Conservation (phyloP, 37 sponge, comb jelly and placozoan species). For the Eunapius fragilis region DNA sequence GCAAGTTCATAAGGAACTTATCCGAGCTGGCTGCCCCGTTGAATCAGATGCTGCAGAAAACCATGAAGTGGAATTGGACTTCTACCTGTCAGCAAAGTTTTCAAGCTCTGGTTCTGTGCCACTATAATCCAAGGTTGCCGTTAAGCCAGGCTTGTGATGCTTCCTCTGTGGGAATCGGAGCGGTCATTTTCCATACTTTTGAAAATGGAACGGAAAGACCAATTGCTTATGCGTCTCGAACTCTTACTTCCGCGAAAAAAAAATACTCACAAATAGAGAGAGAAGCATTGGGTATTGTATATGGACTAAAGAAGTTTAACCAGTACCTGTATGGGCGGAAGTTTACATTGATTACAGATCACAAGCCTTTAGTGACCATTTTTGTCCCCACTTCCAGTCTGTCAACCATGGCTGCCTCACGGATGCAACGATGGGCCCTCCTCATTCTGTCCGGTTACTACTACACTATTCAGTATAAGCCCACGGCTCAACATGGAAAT, state of each 20-base stretch:
- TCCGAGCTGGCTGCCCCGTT: conserved; percentile 10
- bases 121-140: conserved; percentile 31
- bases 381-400: conserved; percentile 38
- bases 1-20: conserved; percentile 9
- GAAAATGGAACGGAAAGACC: conserved; percentile 48
- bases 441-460: conserved; percentile 32
- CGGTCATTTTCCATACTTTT: conserved; percentile 47
- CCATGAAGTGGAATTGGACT: conserved; percentile 3
- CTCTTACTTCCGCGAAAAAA: conserved; percentile 23
- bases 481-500: conserved; percentile 43
- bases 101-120: conserved; percentile 13
- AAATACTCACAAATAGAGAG: conserved; percentile 69
- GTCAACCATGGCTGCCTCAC: conserved; percentile 35
- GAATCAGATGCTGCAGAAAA: conserved; percentile 1
- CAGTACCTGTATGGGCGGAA: conserved; percentile 66
- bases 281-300: conserved; percentile 45
- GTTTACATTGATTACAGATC: conserved; percentile 56
- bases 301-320: conserved; percentile 59
- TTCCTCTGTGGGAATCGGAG: conserved; percentile 45
- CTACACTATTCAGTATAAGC: conserved; percentile 45
- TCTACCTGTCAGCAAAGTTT: not conserved
- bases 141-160: conserved; percentile 37
- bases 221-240: conserved; percentile 66
- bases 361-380: conserved; percentile 48
- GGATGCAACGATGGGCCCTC: conserved; percentile 64